These are phyloP conservation scores for Acestrorhynchus altus DNA, from an alignment of 2,797 vertebrate genomes.

Conservation along the genomic window DNA sequence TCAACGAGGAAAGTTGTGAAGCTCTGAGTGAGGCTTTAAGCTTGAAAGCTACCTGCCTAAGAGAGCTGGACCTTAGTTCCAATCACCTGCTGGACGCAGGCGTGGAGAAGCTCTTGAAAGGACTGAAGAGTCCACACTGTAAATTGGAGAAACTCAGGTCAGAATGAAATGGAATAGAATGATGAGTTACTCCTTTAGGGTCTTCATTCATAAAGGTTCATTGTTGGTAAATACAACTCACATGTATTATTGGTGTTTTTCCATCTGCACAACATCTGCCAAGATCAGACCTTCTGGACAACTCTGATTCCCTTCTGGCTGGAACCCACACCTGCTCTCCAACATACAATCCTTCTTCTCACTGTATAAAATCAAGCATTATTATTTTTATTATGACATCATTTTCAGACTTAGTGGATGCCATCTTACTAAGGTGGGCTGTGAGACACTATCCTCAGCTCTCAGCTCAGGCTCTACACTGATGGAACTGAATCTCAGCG, in stretches of 20 bases:
- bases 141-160: neutral
- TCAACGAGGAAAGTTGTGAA: neutral
- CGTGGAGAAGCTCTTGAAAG: neutral
- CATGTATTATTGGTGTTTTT: too few species aligned
- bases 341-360: too few species aligned
- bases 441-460: neutral
- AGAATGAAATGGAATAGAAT: neutral
- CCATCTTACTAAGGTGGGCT: neutral
- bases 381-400: too few species aligned
- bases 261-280: too few species aligned
- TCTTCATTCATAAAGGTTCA: too few species aligned
- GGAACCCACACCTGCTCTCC: too few species aligned
- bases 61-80: neutral
- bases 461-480: neutral
- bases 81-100: neutral
- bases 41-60: neutral
- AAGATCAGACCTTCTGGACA: too few species aligned
- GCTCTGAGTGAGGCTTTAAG: neutral
- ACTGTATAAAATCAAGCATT: too few species aligned
- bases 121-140: constrained; percentile 1
- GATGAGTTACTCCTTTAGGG: too few species aligned
- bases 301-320: too few species aligned
- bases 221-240: too few species aligned
- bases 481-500: neutral
- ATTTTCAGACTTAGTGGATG: neutral